Conservation (phyloP, 2,888 invertebrate species). For the Leptopilina drosophilae region DNA sequence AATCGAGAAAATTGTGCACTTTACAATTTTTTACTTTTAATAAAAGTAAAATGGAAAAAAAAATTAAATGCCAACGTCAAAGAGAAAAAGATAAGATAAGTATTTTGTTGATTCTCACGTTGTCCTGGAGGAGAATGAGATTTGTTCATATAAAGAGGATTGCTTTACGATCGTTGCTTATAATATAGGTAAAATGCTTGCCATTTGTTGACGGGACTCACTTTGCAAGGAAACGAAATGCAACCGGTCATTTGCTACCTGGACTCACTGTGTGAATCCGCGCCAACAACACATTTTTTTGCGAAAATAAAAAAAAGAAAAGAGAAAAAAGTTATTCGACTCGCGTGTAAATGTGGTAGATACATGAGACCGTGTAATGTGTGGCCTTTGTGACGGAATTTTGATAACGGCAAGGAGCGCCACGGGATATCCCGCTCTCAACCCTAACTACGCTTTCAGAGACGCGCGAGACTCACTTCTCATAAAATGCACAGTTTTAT, state of each 20-base stretch:
- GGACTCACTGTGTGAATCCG: slow-evolving; percentile 9
- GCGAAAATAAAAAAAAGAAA: too few relatives aligned
- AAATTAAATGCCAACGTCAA: not conserved
- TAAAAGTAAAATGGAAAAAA: not conserved
- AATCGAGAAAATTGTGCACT: not conserved
- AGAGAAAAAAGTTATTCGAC: slow-evolving; percentile 50
- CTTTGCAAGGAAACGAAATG: slow-evolving; percentile 58
- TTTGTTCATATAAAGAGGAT: slow-evolving; percentile 37
- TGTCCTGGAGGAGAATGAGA: slow-evolving; percentile 14
- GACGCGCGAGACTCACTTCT: slow-evolving; percentile 65
- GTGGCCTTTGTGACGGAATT: slow-evolving; percentile 73
- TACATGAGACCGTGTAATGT: slow-evolving; percentile 58
- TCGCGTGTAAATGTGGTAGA: slow-evolving; percentile 44
- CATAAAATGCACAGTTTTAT: slow-evolving; percentile 74
- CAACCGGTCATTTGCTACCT: slow-evolving; percentile 55
- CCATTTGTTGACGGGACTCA: slow-evolving; percentile 68
- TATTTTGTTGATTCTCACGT: slow-evolving; percentile 33
- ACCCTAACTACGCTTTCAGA: slow-evolving; percentile 64
- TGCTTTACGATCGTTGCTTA: slow-evolving; percentile 28
- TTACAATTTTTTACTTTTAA: not conserved
- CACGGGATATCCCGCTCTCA: slow-evolving; percentile 64
- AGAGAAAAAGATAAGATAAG: not conserved
- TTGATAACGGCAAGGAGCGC: slow-evolving; percentile 72
- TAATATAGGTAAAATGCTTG: slow-evolving; percentile 50
- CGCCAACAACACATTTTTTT: too few relatives aligned